Conservation (phyloP, 2,888 invertebrate genomes). For the Falcaria lacertinaria region DNA sequence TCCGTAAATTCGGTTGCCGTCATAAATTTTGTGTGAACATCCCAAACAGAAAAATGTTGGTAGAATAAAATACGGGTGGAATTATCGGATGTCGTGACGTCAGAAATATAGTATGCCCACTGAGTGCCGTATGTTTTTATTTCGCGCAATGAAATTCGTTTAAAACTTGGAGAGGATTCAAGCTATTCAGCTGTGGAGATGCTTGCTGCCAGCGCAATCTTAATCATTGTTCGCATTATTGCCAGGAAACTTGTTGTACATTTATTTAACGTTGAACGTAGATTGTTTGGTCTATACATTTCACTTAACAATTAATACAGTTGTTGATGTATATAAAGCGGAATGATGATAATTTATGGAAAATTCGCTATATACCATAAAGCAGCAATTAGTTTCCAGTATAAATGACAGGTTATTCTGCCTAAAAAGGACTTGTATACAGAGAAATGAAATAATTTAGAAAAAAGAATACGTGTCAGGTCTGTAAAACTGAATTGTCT, state of each 20-base stretch:
- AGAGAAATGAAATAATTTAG: too few species aligned
- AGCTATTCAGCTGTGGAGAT: constrained; percentile 32
- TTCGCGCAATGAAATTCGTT: constrained; percentile 59
- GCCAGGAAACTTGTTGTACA: constrained; percentile 27
- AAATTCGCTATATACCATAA: too few species aligned
- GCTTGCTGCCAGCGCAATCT: constrained; percentile 42
- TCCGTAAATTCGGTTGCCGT: constrained; percentile 35
- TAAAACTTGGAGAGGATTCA: constrained; percentile 68
- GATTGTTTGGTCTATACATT: too few species aligned
- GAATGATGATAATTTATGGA: too few species aligned
- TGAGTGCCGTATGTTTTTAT: constrained; percentile 47
- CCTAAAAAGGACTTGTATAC: too few species aligned
- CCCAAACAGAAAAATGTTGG: constrained; percentile 38
- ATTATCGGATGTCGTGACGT: constrained; percentile 43
- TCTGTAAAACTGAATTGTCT: constrained; percentile 24
- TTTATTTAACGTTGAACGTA: too few species aligned
- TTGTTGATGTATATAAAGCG: too few species aligned
- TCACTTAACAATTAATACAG: too few species aligned
- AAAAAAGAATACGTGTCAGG: constrained; percentile 1
- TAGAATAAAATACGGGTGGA: constrained; percentile 38
- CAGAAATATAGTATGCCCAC: constrained; percentile 37
- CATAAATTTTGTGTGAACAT: constrained; percentile 42
- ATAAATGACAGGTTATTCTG: too few species aligned
- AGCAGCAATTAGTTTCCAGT: too few species aligned
- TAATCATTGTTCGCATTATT: constrained; percentile 56